phyloP scores from a whole-genome alignment of 2,113 vertebrate species.

The Tretioscincus oriximinensis region DNA sequence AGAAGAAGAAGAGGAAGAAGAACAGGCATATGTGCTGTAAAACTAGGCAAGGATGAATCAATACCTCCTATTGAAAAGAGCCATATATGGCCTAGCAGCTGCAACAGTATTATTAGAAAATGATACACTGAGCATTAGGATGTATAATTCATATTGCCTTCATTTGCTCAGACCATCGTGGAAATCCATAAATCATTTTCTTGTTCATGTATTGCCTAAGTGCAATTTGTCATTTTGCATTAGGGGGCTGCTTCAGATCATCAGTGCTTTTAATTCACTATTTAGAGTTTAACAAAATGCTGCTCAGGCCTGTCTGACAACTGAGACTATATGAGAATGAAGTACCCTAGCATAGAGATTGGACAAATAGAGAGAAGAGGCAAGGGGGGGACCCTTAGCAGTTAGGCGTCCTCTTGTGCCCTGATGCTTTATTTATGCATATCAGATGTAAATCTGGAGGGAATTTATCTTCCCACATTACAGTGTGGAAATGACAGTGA shows the following conservation, averaged over 20 bases:
- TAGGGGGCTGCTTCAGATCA: conserved; percentile 56
- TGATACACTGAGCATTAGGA: conserved; percentile 71
- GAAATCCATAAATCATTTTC: conserved; percentile 81
- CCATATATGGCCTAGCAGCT: conserved; percentile 37
- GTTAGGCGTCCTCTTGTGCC: neutral
- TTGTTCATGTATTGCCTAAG: conserved; percentile 71
- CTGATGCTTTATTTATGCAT: conserved; percentile 9
- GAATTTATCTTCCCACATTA: neutral
- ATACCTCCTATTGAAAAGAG: conserved; percentile 63
- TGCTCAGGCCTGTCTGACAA: conserved; percentile 41
- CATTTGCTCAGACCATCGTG: conserved; percentile 69
- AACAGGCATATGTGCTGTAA: conserved; percentile 35
- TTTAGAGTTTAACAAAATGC: conserved; percentile 50
- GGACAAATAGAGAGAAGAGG: conserved; percentile 26
- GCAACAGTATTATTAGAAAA: conserved; percentile 75
- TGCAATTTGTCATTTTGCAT: conserved; percentile 74
- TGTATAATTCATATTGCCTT: conserved; percentile 78
- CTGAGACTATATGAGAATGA: conserved; percentile 27
- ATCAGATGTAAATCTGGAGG: neutral
- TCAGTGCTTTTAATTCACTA: conserved; percentile 61
- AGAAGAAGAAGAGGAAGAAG: neutral
- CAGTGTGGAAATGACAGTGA: neutral
- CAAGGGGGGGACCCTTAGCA: neutral
- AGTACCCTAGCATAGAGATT: neutral
- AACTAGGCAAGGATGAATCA: conserved; percentile 62